Percentiles rank a stretch among this genome's conserved stretches.
phyloP scores from a whole-genome alignment of 2,113 vertebrate genomes.

The Atrichornis clamosus region DNA sequence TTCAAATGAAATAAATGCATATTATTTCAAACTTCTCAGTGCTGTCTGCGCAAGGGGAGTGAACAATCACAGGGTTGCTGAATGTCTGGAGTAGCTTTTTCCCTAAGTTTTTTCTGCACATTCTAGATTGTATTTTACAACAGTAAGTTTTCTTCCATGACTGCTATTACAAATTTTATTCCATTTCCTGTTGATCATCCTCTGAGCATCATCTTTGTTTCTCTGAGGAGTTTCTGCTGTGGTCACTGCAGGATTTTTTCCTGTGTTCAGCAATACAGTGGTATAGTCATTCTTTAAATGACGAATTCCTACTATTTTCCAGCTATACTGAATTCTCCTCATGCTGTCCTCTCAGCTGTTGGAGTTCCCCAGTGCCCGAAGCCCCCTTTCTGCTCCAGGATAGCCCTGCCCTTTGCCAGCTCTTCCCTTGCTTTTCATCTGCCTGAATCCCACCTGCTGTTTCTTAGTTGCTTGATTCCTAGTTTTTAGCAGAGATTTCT shows the following conservation, averaged over 20 bases:
- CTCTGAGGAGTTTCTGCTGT: not conserved
- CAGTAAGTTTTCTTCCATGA: not conserved
- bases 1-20: not conserved
- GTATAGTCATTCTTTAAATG: not conserved
- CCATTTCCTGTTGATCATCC: not conserved
- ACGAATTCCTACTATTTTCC: not conserved
- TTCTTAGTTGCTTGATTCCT: not conserved
- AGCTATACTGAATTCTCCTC: not conserved
- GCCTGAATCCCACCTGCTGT: not conserved
- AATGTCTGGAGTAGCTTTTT: not conserved
- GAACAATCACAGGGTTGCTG: not conserved
- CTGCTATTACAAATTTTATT: not conserved
- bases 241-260: not conserved
- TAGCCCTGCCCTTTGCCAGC: not conserved
- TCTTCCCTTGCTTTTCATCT: not conserved
- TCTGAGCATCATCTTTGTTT: not conserved
- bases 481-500: not conserved
- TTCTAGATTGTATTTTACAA: not conserved
- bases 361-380: not conserved
- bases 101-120: not conserved
- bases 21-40: not conserved
- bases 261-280: not conserved
- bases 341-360: not conserved
- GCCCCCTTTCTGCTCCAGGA: not conserved
- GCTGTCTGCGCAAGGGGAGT: not conserved